phyloP scores from a whole-genome alignment of 2,888 invertebrate species.

The Machimus rusticus region DNA sequence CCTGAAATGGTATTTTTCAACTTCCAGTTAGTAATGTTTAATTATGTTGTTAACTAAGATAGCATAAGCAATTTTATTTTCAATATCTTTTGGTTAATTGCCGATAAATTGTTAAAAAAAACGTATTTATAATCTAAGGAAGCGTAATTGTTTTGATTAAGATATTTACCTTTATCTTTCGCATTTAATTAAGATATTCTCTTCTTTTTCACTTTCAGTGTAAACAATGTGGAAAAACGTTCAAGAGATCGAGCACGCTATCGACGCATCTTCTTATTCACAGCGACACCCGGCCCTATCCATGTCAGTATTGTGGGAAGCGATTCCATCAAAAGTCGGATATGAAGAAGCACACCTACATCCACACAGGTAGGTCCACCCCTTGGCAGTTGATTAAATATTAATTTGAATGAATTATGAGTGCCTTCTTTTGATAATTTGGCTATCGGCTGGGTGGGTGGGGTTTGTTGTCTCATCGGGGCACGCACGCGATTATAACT shows the following conservation, averaged over 20 bases:
- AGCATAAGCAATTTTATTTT: background rate
- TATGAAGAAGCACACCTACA: constrained; percentile 99
- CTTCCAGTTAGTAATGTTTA: background rate
- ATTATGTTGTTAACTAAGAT: background rate
- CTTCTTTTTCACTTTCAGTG: constrained; percentile 65
- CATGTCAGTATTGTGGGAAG: constrained; percentile 90
- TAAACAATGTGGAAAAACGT: constrained; percentile 96
- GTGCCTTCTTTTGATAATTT: background rate
- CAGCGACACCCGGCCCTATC: constrained; percentile 96
- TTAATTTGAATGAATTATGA: background rate
- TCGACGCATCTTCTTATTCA: constrained; percentile 98
- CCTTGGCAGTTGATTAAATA: constrained; percentile 30
- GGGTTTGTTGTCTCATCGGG: constrained; percentile 5
- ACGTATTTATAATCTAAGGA: background rate
- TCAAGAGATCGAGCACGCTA: constrained; percentile 94
- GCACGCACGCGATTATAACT: constrained; percentile 17
- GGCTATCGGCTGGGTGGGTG: background rate
- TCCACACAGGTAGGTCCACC: constrained; percentile 79
- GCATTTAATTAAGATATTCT: constrained; percentile 22
- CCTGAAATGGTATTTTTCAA: no score
- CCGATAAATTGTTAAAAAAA: background rate
- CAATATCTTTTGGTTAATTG: background rate
- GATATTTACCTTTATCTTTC: background rate
- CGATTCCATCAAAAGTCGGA: constrained; percentile 69
- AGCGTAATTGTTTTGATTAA: background rate